Evolutionary conservation across 2,888 invertebrate genomes (phyloP), one percentile per base, ranked within the genome.

Genomic region (Eupithecia dodoneata): DNA sequence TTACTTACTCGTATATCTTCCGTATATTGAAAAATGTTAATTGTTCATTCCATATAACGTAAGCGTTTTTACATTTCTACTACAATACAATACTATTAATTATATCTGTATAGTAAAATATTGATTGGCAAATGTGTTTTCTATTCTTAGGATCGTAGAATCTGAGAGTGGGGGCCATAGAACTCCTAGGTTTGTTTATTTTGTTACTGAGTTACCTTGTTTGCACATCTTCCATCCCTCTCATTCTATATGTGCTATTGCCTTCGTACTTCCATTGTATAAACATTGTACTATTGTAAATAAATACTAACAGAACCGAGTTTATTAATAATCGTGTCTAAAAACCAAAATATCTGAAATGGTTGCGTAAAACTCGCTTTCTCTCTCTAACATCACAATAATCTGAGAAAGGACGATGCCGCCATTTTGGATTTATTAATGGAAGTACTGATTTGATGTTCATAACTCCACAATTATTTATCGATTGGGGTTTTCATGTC

Each of bases 121-220:
- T 86, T 88, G 86, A 90, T 83, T 83, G 84, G 86, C 83, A 81
- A 82, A 85, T 85, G 79, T 82, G 85, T 86, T 91, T 91, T 92
- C 92, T 93, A 92, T 94, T 91, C 95, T 90, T 95, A 96, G 96
- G 96, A 95, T 96, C 94, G 95, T 95, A 96, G 96, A 96, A 93
- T 95, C 96, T 96, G 96, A 96, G 94, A 96, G 96, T 95, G 96
- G 96, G 94, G 95, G 96, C 94, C 96, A 96, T 96, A 96, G 96
- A 94, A 95, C 96, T 90, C 96, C 96, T 96, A 96, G 96, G 96
- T 96, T 96, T 96, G 96, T 96, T 93, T 90, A 86, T 90, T 93
- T 94, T 93, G 86, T 88, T 93, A 93, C 92, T 94, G 93, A 92
- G 93, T 93, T 93, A 90, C 88, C 87, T 89, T 88, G 89, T 90